These are phyloP conservation scores for Nesometra sesokonis DNA, from an alignment of 35 echinoderm and acorn worm genomes.

Conservation along the genomic window DNA sequence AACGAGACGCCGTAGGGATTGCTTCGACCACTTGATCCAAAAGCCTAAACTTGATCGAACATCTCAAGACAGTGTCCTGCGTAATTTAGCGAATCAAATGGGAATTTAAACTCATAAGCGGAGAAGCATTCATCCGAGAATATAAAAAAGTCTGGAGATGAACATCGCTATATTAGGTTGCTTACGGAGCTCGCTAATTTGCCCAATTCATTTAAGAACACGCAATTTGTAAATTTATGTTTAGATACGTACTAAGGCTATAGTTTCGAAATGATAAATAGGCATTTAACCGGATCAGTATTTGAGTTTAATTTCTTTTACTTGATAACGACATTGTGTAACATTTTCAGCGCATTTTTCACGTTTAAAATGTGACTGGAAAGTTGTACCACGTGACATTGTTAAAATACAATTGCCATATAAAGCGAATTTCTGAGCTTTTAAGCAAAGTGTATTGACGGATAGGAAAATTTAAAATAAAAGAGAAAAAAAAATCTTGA, in stretches of 20 bases:
- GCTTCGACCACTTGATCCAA: not conserved
- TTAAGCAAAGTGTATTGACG: no score
- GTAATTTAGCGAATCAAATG: not conserved
- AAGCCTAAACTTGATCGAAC: not conserved
- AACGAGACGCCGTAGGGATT: not conserved
- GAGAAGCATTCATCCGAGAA: not conserved
- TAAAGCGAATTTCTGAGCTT: no score
- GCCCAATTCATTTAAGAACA: not conserved
- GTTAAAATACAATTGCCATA: no score
- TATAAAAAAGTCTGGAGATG: not conserved
- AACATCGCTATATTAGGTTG: not conserved
- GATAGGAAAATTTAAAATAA: no score
- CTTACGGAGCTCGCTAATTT: not conserved
- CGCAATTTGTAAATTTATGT: not conserved
- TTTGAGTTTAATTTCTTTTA: not conserved
- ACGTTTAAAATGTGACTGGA: no score
- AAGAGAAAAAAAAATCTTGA: no score
- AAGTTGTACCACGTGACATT: no score
- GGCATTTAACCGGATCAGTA: not conserved
- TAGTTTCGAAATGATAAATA: not conserved
- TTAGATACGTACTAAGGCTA: not conserved
- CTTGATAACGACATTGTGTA: not conserved
- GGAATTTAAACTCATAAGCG: not conserved
- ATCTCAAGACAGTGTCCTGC: not conserved
- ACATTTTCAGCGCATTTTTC: no score